A percentile compares a stretch with the other conserved stretches of the same genome.
Conservation (phyloP, 2,113 vertebrate species). For the Cairina moschata region DNA sequence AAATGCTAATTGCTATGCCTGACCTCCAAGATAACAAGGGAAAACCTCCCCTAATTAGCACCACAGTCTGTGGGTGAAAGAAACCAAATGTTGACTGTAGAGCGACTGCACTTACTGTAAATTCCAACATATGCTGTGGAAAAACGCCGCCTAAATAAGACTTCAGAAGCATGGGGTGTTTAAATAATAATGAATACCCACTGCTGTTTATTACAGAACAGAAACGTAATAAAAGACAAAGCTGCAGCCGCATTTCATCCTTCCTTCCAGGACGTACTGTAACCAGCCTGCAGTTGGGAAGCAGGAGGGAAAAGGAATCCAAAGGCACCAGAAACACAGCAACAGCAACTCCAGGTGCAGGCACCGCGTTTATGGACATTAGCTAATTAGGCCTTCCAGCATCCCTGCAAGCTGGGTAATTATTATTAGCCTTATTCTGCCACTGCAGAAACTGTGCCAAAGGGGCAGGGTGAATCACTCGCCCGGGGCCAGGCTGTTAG, state of each 20-base stretch:
- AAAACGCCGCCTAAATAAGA: conserved; percentile 71
- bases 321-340: not conserved
- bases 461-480: not conserved
- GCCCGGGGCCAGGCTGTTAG: accelerated
- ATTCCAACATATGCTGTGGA: conserved; percentile 75
- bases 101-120: conserved; percentile 71
- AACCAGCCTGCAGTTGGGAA: accelerated
- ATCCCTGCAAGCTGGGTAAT: not conserved
- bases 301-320: not conserved
- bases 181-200: conserved; percentile 74
- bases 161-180: conserved; percentile 69
- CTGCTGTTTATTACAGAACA: conserved; percentile 63
- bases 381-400: not conserved
- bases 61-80: conserved; percentile 59
- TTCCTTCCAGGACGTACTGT: not conserved
- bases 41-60: conserved; percentile 72
- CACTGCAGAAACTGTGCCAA: not conserved
- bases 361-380: accelerated
- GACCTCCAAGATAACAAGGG: conserved; percentile 69
- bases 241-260: not conserved
- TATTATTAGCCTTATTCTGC: too few species aligned
- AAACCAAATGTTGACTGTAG: conserved; percentile 74
- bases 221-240: not conserved
- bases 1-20: conserved; percentile 70
- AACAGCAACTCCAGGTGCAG: not conserved